These are phyloP conservation scores for Stenurella melanura DNA, from an alignment of 2,888 invertebrate species.

Conservation along the genomic window DNA sequence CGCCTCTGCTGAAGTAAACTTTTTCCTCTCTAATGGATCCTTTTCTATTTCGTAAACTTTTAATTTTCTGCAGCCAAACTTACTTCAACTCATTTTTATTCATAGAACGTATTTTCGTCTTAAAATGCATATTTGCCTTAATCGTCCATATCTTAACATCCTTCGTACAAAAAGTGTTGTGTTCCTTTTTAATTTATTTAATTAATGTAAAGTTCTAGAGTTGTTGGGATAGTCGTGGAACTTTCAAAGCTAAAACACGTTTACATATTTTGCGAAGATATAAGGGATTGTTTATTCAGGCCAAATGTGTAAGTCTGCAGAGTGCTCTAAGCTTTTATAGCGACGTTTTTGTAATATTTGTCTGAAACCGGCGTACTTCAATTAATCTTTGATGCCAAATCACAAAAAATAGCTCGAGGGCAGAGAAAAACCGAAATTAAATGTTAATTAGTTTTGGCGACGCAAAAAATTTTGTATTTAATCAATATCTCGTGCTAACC, in stretches of 20 bases:
- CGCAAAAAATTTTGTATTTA: neutral
- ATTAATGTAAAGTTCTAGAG: neutral
- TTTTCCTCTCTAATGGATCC: neutral
- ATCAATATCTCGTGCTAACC: neutral
- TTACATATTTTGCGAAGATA: neutral
- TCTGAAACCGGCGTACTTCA: neutral
- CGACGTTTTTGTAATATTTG: neutral
- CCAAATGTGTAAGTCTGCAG: neutral
- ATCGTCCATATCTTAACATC: conserved; percentile 2
- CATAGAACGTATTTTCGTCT: neutral
- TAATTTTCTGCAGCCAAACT: neutral
- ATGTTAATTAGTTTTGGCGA: neutral
- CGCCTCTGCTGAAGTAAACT: too few relatives aligned
- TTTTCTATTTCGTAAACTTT: neutral
- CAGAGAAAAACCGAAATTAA: neutral
- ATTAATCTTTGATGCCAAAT: neutral
- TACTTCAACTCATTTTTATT: neutral
- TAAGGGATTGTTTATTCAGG: neutral
- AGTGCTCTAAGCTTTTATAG: neutral
- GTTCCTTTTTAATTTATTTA: conserved; percentile 3
- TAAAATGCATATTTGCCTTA: conserved; percentile 1
- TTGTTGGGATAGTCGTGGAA: neutral
- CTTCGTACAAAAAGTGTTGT: neutral
- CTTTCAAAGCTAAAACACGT: neutral
- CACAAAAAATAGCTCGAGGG: neutral